These are phyloP conservation scores for Esox lucius DNA, from an alignment of 2,797 vertebrate genomes.

Conservation along the genomic window DNA sequence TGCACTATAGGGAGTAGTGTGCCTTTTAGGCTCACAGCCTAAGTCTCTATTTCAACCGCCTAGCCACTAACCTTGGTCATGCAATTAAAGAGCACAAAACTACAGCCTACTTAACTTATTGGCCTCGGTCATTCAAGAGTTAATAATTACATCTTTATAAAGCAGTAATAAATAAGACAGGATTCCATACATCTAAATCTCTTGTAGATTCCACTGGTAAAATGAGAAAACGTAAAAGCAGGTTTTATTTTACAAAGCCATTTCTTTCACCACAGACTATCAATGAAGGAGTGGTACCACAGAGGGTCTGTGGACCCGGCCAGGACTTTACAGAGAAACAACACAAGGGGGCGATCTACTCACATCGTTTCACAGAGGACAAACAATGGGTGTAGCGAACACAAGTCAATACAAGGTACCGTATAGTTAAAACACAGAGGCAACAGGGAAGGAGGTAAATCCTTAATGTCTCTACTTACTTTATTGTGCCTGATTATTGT, in stretches of 20 bases:
- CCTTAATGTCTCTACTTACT: background rate
- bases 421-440: constrained; percentile 45
- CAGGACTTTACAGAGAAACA: constrained; percentile 50
- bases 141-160: constrained; percentile 66
- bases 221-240: constrained; percentile 42
- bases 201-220: constrained; percentile 20
- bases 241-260: constrained; percentile 55
- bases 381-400: constrained; percentile 45
- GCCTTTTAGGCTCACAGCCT: background rate
- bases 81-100: constrained; percentile 63
- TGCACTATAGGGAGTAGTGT: background rate
- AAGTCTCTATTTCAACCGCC: constrained; percentile 58
- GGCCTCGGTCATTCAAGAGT: constrained; percentile 46
- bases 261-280: constrained; percentile 46
- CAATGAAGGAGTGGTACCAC: constrained; percentile 40
- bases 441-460: constrained; percentile 40
- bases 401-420: constrained; percentile 17
- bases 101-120: constrained; percentile 50
- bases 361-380: constrained; percentile 49
- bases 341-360: constrained; percentile 61
- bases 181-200: constrained; percentile 63
- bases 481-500: background rate
- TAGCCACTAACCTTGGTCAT: constrained; percentile 64
- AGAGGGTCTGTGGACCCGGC: constrained; percentile 24
- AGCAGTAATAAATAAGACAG: constrained; percentile 69